These are phyloP conservation scores for Hydrozoanthus gracilis DNA, from an alignment of 92 coral and sea anemone species.

Conservation along the genomic window DNA sequence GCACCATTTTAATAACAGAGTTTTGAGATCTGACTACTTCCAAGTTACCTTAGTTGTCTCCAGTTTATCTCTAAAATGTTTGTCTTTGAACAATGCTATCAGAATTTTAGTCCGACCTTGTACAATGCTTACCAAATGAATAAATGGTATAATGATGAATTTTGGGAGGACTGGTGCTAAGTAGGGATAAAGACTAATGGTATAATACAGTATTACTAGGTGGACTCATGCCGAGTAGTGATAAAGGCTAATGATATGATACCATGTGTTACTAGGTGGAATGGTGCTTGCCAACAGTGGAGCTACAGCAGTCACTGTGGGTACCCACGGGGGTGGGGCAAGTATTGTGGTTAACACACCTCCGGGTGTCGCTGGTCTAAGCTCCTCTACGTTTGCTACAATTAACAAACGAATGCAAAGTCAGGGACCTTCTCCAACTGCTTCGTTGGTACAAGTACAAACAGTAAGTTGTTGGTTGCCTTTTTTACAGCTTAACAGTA, in stretches of 20 bases:
- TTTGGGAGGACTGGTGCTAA: neutral
- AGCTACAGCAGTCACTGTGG: constrained; percentile 65
- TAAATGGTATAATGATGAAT: too few relatives aligned
- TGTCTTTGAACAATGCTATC: too few relatives aligned
- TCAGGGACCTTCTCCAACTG: constrained; percentile 64
- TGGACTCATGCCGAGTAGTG: neutral
- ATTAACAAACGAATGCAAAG: constrained; percentile 94
- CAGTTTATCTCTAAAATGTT: too few relatives aligned
- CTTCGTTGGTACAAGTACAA: constrained; percentile 72
- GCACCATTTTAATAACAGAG: too few relatives aligned
- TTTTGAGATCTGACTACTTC: too few relatives aligned
- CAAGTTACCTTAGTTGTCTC: too few relatives aligned
- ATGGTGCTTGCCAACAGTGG: constrained; percentile 70
- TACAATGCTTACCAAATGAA: too few relatives aligned
- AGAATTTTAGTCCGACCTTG: too few relatives aligned
- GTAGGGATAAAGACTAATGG: neutral
- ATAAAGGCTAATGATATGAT: neutral
- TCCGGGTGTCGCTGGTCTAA: constrained; percentile 80
- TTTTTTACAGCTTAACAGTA: neutral
- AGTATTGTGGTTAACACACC: constrained; percentile 97
- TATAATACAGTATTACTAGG: too few relatives aligned
- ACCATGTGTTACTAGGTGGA: constrained; percentile 36
- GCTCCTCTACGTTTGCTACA: constrained; percentile 82
- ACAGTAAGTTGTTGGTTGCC: constrained; percentile 50
- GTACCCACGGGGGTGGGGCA: constrained; percentile 62